Conservation (phyloP, 2,797 vertebrate species). For the Gallinago stenura region DNA sequence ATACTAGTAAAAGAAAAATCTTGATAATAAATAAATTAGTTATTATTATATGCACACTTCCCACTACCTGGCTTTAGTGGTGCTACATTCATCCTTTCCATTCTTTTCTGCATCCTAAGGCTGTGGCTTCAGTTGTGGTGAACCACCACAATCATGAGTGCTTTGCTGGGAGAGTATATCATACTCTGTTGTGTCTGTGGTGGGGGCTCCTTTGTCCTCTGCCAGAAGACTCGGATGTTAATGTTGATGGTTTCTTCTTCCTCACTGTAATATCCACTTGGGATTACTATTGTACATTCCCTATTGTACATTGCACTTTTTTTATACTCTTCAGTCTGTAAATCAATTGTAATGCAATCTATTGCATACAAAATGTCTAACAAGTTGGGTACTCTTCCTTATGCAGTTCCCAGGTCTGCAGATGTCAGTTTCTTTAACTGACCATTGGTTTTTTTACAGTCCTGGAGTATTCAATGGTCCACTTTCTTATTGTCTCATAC, state of each 20-base stretch:
- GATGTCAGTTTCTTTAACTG: not conserved
- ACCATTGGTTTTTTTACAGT: accelerated
- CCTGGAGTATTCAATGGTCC: not conserved
- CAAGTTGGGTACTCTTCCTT: not conserved
- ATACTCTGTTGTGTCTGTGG: not conserved
- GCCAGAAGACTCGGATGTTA: not conserved
- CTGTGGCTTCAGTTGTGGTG: not conserved
- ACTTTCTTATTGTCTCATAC: not conserved
- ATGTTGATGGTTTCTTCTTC: not conserved
- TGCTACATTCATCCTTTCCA: not conserved
- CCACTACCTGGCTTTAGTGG: not conserved
- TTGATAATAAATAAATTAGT: not conserved
- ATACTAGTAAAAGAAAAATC: not conserved
- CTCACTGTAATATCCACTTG: not conserved
- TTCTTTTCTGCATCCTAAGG: not conserved
- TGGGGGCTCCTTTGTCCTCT: not conserved
- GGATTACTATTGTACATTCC: not conserved
- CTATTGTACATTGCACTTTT: accelerated
- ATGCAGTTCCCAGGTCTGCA: not conserved
- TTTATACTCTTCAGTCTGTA: not conserved
- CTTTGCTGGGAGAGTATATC: not conserved
- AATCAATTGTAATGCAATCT: not conserved
- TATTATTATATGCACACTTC: not conserved
- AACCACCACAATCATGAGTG: not conserved
- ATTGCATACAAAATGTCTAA: not conserved